phyloP scores from a whole-genome alignment of 2,113 vertebrate genomes.

The Trogon surrucura region DNA sequence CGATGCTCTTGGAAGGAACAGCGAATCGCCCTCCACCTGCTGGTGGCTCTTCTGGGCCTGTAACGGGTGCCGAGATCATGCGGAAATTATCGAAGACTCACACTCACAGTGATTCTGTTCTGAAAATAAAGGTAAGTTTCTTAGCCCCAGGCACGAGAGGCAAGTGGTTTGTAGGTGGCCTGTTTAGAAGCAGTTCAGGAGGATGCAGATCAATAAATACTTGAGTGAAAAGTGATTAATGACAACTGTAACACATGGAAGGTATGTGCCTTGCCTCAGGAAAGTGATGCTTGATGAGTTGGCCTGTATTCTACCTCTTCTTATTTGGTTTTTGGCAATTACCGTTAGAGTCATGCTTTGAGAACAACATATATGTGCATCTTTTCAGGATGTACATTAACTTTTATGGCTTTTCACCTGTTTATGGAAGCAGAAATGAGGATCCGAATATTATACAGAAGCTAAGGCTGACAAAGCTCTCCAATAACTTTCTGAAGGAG shows the following conservation, averaged over 20 bases:
- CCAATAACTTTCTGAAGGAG: neutral
- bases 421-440: neutral
- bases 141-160: rapidly evolving
- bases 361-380: neutral
- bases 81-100: constrained; percentile 97
- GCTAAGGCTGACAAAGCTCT: neutral
- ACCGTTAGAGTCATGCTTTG: neutral
- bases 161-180: neutral
- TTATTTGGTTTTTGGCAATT: neutral
- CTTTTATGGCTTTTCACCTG: neutral
- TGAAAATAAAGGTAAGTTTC: constrained; percentile 91
- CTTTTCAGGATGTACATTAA: neutral
- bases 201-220: neutral
- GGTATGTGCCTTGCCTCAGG: neutral
- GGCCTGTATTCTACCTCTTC: neutral
- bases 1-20: constrained; percentile 93
- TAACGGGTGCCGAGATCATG: constrained; percentile 97
- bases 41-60: constrained; percentile 86
- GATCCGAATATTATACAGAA: neutral
- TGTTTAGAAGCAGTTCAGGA: neutral
- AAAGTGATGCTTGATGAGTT: neutral
- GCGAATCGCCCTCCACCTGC: constrained; percentile 87
- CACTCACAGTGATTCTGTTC: constrained; percentile 90
- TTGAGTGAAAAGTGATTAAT: neutral
- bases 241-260: neutral